A percentile compares a stretch with the other conserved stretches of the same genome.
These are phyloP conservation scores for Ferdinandea cuprea DNA, from an alignment of 2,888 invertebrate species.

Conservation along the genomic window DNA sequence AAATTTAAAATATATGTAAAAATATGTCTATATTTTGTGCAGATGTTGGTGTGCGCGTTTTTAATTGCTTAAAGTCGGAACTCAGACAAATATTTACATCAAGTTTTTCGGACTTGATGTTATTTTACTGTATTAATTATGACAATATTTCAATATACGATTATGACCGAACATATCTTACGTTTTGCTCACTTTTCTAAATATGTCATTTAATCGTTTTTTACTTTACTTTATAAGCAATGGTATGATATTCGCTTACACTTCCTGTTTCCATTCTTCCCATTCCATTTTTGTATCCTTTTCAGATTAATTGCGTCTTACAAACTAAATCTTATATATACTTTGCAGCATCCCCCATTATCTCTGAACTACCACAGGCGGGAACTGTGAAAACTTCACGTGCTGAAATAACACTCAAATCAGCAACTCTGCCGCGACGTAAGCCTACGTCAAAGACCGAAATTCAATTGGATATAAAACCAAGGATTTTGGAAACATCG, in stretches of 20 bases:
- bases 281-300: constrained; percentile 43
- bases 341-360: constrained; percentile 57
- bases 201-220: constrained; percentile 9
- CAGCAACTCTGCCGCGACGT: constrained; percentile 87
- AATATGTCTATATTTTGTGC: background rate
- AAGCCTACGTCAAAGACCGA: constrained; percentile 87
- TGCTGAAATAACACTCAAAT: constrained; percentile 87
- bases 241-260: constrained; percentile 29
- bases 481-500: constrained; percentile 80
- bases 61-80: background rate
- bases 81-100: background rate
- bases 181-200: constrained; percentile 19
- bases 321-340: constrained; percentile 1
- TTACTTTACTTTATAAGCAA: background rate
- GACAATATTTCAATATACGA: constrained; percentile 8
- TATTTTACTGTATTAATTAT: background rate
- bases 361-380: constrained; percentile 49
- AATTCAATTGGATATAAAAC: constrained; percentile 85
- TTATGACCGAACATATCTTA: background rate
- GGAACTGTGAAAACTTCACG: constrained; percentile 85
- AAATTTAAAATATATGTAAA: background rate
- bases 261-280: constrained; percentile 49
- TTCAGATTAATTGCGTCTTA: background rate
- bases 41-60: background rate
- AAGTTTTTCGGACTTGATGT: background rate